Base-by-base conservation (phyloP, 1,140 invertebrate species). In the Brachionus koreanus region DNA sequence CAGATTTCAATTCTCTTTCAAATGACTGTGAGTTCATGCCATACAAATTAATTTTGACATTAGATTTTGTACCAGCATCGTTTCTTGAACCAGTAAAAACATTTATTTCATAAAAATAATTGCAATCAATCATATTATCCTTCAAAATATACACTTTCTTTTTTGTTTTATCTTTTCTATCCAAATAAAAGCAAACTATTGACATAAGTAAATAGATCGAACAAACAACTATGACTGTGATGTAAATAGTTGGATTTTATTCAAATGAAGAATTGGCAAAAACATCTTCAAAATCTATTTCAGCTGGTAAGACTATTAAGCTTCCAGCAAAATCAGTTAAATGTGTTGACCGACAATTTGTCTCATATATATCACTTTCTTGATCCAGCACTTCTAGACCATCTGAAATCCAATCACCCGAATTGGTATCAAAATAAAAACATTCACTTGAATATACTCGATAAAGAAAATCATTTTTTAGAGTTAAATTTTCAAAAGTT, bases 241-340 rank as follows among this genome's bases (percentile, higher is more conserved):
- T n/a, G n/a, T n/a, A n/a, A n/a, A n/a, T n/a, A n/a, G n/a, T 91
- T 5, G 90, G 87, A 85, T 91, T 91, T 85, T 90, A 89, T 4
- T 86, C 84, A 84, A 91, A 91, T 52, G 89, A 89, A 6, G 88
- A 87, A 83, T 89, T 87, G 29, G 85, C 84, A 43, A 89, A 87
- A 6, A 88, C 85, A 77, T 86, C 87, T 82, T 86, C 84, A 84
- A 87, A 89, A 85, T 89, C 88, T 12, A 89, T 87, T n/a, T 85
- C 85, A 76, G 89, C 88, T 2, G 88, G 88, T 6, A 86, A 85
- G 0, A 89, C 86, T 0, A 86, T 83, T 84, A 87, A 88, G 10
- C 88, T 87, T 12, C 87, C 86, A 9, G 85, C 85, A 83, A 89
- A 90, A 46, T 85, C 86, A 9, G 89, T 89, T 83, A 89, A 83